A percentile compares a stretch with the other conserved stretches of the same genome.
These are phyloP conservation scores for Stenodera caucasica DNA, from an alignment of 2,888 invertebrate species.

Conservation along the genomic window DNA sequence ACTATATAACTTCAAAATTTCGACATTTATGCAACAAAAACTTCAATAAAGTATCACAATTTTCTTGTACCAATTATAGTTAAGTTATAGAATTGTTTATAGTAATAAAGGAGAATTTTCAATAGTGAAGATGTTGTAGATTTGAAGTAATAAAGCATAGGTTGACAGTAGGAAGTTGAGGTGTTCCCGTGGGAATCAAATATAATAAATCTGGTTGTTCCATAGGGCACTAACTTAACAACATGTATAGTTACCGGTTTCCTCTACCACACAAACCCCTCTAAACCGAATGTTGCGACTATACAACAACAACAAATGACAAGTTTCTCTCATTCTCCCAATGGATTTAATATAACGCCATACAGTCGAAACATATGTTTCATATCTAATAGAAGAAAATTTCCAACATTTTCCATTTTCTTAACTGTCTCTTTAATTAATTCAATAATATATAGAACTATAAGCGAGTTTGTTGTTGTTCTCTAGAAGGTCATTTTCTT, in stretches of 20 bases:
- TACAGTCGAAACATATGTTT: constrained; percentile 18
- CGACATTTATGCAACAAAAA: constrained; percentile 1
- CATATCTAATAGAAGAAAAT: no score
- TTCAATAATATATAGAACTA: background rate
- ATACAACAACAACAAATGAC: constrained; percentile 6
- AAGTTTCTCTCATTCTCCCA: constrained; percentile 18
- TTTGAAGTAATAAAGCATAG: constrained; percentile 37
- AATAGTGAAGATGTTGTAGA: no score
- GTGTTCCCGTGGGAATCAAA: constrained; percentile 34
- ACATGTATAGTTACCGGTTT: constrained; percentile 30
- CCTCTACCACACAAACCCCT: constrained; percentile 17
- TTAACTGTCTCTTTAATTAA: constrained; percentile 5
- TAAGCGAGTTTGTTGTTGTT: background rate
- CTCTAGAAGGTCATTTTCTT: no score
- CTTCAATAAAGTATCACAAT: constrained; percentile 7
- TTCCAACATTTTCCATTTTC: constrained; percentile 1
- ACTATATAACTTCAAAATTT: constrained; percentile 3
- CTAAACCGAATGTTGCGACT: constrained; percentile 24
- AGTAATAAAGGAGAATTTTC: no score
- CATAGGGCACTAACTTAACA: constrained; percentile 32
- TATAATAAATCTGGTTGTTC: constrained; percentile 37
- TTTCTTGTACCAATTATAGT: no score
- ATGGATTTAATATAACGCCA: constrained; percentile 23
- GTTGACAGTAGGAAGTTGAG: constrained; percentile 28
- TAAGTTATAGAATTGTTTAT: constrained; percentile 9